Evolutionary conservation across 2,797 vertebrate genomes (phyloP).

Genomic region (Novumbra hubbsi): DNA sequence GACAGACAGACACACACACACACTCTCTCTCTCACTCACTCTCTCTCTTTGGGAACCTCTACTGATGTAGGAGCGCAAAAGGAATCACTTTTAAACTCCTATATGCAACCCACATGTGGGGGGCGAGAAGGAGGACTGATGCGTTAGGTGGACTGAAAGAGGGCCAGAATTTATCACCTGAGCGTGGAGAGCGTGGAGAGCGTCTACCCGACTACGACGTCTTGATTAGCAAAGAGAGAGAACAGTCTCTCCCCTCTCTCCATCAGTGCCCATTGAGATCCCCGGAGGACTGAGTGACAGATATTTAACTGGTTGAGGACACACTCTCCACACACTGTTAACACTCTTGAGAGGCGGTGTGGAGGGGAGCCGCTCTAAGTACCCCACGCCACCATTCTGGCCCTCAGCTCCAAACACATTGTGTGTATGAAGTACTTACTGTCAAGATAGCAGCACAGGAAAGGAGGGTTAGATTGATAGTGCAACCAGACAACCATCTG

Average conservation of each 20-base stretch:
- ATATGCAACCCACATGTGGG: no score
- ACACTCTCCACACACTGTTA: conserved; percentile 67
- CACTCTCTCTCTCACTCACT: not conserved
- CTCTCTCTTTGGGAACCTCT: no score
- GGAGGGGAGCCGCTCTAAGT: conserved; percentile 49
- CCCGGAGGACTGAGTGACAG: conserved; percentile 64
- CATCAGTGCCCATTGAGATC: conserved; percentile 72
- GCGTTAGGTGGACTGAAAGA: no score
- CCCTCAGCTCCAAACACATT: conserved; percentile 31
- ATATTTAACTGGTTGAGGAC: conserved; percentile 68
- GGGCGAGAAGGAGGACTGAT: not conserved
- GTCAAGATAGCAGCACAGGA: conserved; percentile 52
- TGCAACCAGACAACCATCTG: not conserved
- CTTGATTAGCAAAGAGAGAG: not conserved
- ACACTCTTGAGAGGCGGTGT: conserved; percentile 60
- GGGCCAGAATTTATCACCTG: not conserved
- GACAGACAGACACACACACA: not conserved
- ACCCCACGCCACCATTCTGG: conserved; percentile 39
- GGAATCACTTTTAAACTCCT: no score
- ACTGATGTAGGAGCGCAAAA: no score
- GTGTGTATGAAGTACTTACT: conserved; percentile 53
- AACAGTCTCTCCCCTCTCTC: conserved; percentile 30
- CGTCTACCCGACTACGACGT: not conserved
- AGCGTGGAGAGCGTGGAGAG: not conserved
- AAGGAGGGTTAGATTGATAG: conserved; percentile 39